Conservation (phyloP, 2,888 invertebrate species). For the Eristalinus sepulchralis region DNA sequence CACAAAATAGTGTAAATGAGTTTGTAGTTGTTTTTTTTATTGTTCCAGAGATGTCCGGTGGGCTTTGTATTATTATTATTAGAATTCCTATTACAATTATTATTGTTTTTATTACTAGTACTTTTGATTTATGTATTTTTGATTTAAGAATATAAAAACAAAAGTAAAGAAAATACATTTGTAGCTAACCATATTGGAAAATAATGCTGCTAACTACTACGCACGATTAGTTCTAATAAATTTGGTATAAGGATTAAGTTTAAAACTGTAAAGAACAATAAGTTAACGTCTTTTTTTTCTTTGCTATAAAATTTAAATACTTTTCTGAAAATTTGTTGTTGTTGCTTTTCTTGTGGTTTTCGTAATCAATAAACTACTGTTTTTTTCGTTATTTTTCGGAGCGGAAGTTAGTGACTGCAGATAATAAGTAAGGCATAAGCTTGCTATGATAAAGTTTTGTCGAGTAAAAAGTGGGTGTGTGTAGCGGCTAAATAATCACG, state of each 20-base stretch:
- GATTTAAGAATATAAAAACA: not conserved
- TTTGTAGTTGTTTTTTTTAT: not conserved
- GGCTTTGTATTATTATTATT: not conserved
- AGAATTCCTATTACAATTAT: not conserved
- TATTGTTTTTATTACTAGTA: not conserved
- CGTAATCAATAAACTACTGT: too few species aligned
- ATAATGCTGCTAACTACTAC: not conserved
- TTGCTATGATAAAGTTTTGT: too few species aligned
- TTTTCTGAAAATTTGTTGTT: too few species aligned
- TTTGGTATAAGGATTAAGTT: not conserved
- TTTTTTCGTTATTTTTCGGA: too few species aligned
- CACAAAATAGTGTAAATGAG: not conserved
- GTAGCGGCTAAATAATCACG: too few species aligned
- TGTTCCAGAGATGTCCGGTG: slow-evolving; percentile 24
- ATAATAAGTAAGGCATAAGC: too few species aligned
- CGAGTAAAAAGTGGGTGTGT: too few species aligned
- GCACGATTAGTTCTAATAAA: not conserved
- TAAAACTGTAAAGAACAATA: not conserved
- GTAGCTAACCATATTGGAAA: not conserved
- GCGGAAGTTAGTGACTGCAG: too few species aligned
- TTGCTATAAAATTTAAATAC: too few species aligned
- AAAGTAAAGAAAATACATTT: not conserved
- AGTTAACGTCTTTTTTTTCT: not conserved
- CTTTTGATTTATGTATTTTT: not conserved
- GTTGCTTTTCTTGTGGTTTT: too few species aligned